phyloP scores from a whole-genome alignment of 2,888 invertebrate species.

The Drosophila paracracens region DNA sequence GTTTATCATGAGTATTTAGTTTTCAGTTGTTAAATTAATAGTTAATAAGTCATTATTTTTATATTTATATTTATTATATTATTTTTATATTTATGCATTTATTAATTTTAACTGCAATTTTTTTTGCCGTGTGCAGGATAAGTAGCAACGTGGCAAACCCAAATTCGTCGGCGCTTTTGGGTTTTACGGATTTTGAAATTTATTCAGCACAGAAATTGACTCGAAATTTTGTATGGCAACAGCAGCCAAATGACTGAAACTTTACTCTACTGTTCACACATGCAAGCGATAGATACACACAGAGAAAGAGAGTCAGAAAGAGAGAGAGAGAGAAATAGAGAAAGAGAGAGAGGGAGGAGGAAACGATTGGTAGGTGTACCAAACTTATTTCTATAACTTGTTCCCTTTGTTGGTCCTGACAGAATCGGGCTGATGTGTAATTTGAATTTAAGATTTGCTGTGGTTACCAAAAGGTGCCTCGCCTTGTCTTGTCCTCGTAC shows the following conservation, averaged over 20 bases:
- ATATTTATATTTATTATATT: too few relatives aligned
- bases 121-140: slow-evolving; percentile 19
- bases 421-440: slow-evolving; percentile 76
- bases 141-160: slow-evolving; percentile 48
- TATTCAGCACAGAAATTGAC: slow-evolving; percentile 75
- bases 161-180: slow-evolving; percentile 66
- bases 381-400: slow-evolving; percentile 75
- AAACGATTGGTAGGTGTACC: slow-evolving; percentile 22
- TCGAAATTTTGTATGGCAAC: slow-evolving; percentile 53
- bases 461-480: slow-evolving; percentile 70
- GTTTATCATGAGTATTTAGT: background rate
- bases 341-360: background rate
- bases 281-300: slow-evolving; percentile 1
- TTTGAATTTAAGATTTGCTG: slow-evolving; percentile 81
- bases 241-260: slow-evolving; percentile 51
- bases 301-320: background rate
- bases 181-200: slow-evolving; percentile 77
- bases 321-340: slow-evolving; percentile 1
- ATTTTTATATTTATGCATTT: background rate
- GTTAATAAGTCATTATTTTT: background rate
- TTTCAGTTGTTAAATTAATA: background rate
- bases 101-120: background rate
- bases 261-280: slow-evolving; percentile 37
- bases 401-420: slow-evolving; percentile 65
- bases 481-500: slow-evolving; percentile 13